Conservation (phyloP, 2,113 vertebrate genomes). For the Perca flavescens region DNA sequence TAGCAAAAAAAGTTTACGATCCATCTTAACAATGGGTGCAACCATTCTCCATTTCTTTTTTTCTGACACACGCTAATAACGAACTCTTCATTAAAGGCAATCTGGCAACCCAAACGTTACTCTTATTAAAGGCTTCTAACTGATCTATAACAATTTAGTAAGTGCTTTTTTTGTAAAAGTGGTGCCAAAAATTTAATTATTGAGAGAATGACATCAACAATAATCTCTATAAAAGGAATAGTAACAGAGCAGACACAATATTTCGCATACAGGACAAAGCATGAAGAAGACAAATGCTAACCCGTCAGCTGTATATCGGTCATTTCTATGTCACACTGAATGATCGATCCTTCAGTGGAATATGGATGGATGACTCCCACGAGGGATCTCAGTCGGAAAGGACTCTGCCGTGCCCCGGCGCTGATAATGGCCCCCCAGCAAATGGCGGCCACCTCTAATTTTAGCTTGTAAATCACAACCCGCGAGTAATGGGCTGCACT, state of each 20-base stretch:
- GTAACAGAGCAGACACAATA: constrained; percentile 6
- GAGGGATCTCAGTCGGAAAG: constrained; percentile 36
- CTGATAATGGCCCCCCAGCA: constrained; percentile 40
- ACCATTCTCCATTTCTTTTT: constrained; percentile 1
- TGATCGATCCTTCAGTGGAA: constrained; percentile 55
- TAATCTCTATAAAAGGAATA: not conserved
- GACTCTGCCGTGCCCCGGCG: constrained; percentile 23
- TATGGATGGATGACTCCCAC: constrained; percentile 38
- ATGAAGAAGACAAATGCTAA: constrained; percentile 40
- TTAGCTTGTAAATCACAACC: constrained; percentile 65
- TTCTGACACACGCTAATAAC: not conserved
- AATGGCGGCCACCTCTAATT: constrained; percentile 55
- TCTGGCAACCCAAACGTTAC: not conserved
- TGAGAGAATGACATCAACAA: not conserved
- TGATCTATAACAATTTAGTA: not conserved
- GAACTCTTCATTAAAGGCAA: not conserved
- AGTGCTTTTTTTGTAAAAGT: not conserved
- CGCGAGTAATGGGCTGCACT: constrained; percentile 60
- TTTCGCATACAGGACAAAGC: constrained; percentile 16
- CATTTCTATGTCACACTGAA: constrained; percentile 36
- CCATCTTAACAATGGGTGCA: constrained; percentile 6
- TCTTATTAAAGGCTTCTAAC: not conserved
- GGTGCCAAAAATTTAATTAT: not conserved
- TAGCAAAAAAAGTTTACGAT: constrained; percentile 3
- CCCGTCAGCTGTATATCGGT: constrained; percentile 27